Percentiles rank a stretch among this genome's conserved stretches.
Evolutionary conservation across 1,140 invertebrate genomes (phyloP).

Genomic region (Neodiprion pinetum): DNA sequence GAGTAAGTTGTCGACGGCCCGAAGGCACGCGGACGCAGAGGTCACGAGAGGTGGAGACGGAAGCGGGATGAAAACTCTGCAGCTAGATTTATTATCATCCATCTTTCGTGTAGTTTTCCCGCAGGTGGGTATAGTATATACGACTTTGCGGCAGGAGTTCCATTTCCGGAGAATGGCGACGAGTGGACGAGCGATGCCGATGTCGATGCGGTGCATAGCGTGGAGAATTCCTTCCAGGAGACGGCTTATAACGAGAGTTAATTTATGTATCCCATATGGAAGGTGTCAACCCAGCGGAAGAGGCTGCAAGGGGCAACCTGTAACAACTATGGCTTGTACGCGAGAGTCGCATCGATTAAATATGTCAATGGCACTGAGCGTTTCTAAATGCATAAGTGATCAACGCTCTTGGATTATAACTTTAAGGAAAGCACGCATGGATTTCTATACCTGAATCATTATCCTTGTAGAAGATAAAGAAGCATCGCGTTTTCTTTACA

Average conservation of each 20-base stretch:
- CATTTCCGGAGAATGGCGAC: background rate
- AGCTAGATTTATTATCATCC: background rate
- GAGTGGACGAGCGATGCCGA: background rate
- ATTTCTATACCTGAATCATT: no score
- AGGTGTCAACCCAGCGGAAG: background rate
- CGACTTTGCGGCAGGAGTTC: background rate
- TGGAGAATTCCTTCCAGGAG: background rate
- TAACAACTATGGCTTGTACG: no score
- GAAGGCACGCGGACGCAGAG: background rate
- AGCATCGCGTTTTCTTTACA: no score
- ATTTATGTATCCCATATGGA: background rate
- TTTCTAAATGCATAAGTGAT: no score
- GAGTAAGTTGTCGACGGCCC: slow-evolving; percentile 4
- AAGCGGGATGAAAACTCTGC: background rate
- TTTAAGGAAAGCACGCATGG: no score
- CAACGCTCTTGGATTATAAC: no score
- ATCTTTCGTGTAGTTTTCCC: background rate
- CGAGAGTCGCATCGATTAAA: no score
- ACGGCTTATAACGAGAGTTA: background rate
- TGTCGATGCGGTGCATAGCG: background rate
- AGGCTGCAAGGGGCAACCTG: background rate
- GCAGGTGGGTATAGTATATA: background rate
- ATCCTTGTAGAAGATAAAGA: no score
- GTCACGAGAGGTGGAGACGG: background rate
- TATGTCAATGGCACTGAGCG: no score